Conservation (phyloP, 2,888 invertebrate species). For the Bhutanitis thaidina region DNA sequence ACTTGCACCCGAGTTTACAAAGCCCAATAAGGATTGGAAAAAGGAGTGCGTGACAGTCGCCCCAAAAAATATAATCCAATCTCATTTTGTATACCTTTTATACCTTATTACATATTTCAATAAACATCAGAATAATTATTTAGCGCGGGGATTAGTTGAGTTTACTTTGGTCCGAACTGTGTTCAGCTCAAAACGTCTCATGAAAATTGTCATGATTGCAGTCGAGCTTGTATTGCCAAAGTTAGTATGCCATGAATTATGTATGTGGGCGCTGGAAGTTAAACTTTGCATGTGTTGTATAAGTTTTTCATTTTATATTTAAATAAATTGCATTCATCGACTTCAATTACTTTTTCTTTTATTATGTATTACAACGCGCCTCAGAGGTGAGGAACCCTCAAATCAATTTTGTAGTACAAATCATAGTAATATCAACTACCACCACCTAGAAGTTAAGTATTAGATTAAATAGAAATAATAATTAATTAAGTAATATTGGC, state of each 20-base stretch:
- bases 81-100: constrained; percentile 32
- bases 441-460: too few species aligned
- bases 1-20: constrained; percentile 88
- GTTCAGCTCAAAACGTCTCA: too few species aligned
- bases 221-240: constrained; percentile 40
- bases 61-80: constrained; percentile 36
- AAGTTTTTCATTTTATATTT: constrained; percentile 73
- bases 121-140: constrained; percentile 58
- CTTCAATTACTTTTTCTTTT: constrained; percentile 9
- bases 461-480: too few species aligned
- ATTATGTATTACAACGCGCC: too few species aligned
- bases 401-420: too few species aligned
- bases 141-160: constrained; percentile 34
- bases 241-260: too few species aligned
- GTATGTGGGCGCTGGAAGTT: constrained; percentile 31
- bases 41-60: constrained; percentile 58
- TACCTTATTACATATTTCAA: constrained; percentile 49
- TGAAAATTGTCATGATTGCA: constrained; percentile 23
- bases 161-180: constrained; percentile 22
- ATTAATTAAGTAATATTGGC: too few species aligned
- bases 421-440: too few species aligned
- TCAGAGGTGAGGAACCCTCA: too few species aligned
- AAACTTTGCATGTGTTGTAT: constrained; percentile 54
- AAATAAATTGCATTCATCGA: constrained; percentile 48
- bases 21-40: constrained; percentile 64